These are phyloP conservation scores for Horisme vitalbata DNA, from an alignment of 2,888 invertebrate species.

Conservation along the genomic window DNA sequence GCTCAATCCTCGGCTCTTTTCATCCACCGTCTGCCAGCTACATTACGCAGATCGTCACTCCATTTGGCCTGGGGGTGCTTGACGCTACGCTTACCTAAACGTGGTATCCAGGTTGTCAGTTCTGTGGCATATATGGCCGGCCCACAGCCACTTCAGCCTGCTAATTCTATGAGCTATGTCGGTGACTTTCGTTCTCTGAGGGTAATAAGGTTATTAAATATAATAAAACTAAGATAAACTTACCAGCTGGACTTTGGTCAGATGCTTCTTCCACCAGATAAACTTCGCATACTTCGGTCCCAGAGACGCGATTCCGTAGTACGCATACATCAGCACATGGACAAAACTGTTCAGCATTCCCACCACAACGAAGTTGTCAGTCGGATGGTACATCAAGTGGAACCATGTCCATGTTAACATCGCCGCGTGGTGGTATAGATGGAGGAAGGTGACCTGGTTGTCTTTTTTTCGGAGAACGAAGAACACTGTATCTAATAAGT, in stretches of 20 bases:
- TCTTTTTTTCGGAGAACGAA: slow-evolving; percentile 92
- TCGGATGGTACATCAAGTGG: slow-evolving; percentile 88
- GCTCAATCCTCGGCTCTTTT: too few relatives aligned
- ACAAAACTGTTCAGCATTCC: slow-evolving; percentile 89
- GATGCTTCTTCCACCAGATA: slow-evolving; percentile 94
- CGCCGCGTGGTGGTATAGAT: slow-evolving; percentile 93
- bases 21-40: too few relatives aligned
- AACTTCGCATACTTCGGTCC: slow-evolving; percentile 89
- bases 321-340: slow-evolving; percentile 92
- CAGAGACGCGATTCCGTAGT: slow-evolving; percentile 89
- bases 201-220: too few relatives aligned
- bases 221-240: too few relatives aligned
- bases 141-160: too few relatives aligned
- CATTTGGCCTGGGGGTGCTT: too few relatives aligned
- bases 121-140: too few relatives aligned
- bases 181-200: too few relatives aligned
- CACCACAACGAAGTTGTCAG: slow-evolving; percentile 89
- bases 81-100: too few relatives aligned
- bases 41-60: too few relatives aligned
- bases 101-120: too few relatives aligned
- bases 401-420: slow-evolving; percentile 92
- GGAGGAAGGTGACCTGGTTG: slow-evolving; percentile 92
- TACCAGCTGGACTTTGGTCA: slow-evolving; percentile 91
- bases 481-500: slow-evolving; percentile 92
- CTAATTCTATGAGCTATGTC: too few relatives aligned